Evolutionary conservation across 2,797 vertebrate genomes (phyloP).

Genomic region (Todus mexicanus): DNA sequence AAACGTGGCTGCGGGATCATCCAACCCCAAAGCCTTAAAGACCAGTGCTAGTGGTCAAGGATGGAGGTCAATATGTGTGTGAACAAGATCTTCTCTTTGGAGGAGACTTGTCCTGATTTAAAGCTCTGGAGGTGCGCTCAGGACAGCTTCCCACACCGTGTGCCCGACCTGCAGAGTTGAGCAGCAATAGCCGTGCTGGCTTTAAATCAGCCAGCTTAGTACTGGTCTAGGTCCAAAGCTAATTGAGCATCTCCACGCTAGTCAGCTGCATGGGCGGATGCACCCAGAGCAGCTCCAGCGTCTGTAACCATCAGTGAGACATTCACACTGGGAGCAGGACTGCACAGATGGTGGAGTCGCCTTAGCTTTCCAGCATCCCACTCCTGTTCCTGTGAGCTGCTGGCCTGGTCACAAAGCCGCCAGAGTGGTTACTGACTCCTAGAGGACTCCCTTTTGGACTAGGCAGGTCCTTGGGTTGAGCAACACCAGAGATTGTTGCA

Average conservation of each 20-base stretch:
- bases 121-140: background rate
- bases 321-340: background rate
- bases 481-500: background rate
- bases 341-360: background rate
- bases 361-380: background rate
- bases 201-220: background rate
- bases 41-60: background rate
- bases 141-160: background rate
- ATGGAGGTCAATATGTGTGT: background rate
- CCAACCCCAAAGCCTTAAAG: background rate
- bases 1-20: background rate
- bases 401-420: background rate
- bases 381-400: background rate
- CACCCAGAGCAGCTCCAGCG: background rate
- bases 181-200: background rate
- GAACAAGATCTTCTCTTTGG: background rate
- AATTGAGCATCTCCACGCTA: background rate
- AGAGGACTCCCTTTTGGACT: background rate
- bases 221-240: background rate
- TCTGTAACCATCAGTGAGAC: background rate
- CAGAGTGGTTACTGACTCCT: background rate
- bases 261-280: background rate
- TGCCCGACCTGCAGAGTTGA: background rate
- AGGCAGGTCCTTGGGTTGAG: background rate
- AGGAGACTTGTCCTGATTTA: background rate